Base-by-base conservation (phyloP, 2,888 invertebrate species). In the Trissoscelio sp. region DNA sequence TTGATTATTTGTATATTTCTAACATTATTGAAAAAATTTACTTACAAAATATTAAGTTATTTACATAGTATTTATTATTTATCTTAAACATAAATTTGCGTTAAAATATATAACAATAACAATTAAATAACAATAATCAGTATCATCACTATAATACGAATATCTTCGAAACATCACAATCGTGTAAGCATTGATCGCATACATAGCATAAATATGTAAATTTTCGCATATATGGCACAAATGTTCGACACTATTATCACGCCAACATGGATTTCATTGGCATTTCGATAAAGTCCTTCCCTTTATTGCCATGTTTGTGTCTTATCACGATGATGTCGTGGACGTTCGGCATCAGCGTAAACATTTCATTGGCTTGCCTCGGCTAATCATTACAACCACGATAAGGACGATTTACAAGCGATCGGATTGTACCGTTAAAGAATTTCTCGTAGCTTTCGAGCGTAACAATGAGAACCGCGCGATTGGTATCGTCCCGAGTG, bases 331-430 rank as follows among this genome's bases (percentile, higher is more conserved):
- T 81, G 62, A 81, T 75, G 70, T 77, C 73, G 77, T 48, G 57
- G 22, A 53, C 77, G 77, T 73, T 78, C 58, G 60, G 69, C 74
- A 80, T 80, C 57, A 57, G 70, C 80, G 78, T 73, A 81, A 77
- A 77, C 72, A 77, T 69, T 78, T 73, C 77, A 83, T 80, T 69
- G 79, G 66, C 53, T 78, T 53, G 83, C 62, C 55, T 69, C 64
- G 77, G 73, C 69, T 74, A 78, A 80, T 82, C 82, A 70, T 83
- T 78, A 80, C 78, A 74, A 80, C 73, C 18, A 28, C 80, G 79
- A 83, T 83, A 83, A 80, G 64, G 44, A 74, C 70, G 73, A 83
- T 83, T 83, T 83, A 83, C 78, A 80, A 78, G 62, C 74, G 69
- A 83, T 80, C 73, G 69, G 44, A 78, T 66, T 70, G 72, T 73